Percentiles rank a stretch among this genome's conserved stretches.
Evolutionary conservation across 2,888 invertebrate species (phyloP).

Genomic region (Cataglyphis rosenhaueri): DNA sequence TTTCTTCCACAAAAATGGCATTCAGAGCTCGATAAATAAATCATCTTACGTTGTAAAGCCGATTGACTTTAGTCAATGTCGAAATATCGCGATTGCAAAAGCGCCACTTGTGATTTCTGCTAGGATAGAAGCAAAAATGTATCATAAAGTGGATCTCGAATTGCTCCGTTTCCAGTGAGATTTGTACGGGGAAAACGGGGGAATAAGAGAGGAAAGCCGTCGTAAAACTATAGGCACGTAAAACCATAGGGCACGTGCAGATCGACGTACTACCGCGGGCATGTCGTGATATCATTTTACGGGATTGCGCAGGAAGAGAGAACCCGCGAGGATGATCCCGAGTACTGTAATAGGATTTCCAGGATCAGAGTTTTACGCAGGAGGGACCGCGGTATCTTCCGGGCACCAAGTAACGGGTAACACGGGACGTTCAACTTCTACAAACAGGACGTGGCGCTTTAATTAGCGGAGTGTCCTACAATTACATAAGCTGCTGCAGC

Average conservation of each 20-base stretch:
- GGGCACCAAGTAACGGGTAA: slow-evolving; percentile 51
- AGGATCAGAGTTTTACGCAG: slow-evolving; percentile 59
- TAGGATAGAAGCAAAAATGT: slow-evolving; percentile 21
- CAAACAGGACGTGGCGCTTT: slow-evolving; percentile 22
- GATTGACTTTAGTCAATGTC: not conserved
- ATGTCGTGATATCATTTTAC: slow-evolving; percentile 72
- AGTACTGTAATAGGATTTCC: slow-evolving; percentile 71
- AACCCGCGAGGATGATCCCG: slow-evolving; percentile 61
- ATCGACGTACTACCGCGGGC: slow-evolving; percentile 65
- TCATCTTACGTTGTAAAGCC: not conserved
- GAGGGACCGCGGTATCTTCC: slow-evolving; percentile 59
- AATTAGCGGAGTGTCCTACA: slow-evolving; percentile 33
- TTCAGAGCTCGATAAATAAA: not conserved
- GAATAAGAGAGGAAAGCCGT: slow-evolving; percentile 37
- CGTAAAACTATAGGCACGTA: slow-evolving; percentile 53
- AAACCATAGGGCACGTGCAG: slow-evolving; percentile 62
- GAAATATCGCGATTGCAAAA: slow-evolving; percentile 18
- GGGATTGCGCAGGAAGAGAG: slow-evolving; percentile 60
- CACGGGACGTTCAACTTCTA: slow-evolving; percentile 31
- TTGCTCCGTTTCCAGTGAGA: slow-evolving; percentile 34
- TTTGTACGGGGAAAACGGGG: slow-evolving; percentile 27
- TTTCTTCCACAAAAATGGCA: slow-evolving; percentile 15
- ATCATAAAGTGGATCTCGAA: slow-evolving; percentile 42
- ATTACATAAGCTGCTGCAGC: slow-evolving; percentile 24
- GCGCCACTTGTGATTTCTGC: slow-evolving; percentile 8